Percentiles rank a stretch among this genome's conserved stretches.
Evolutionary conservation across 2,888 invertebrate genomes (phyloP).

Genomic region (Thereva unica): DNA sequence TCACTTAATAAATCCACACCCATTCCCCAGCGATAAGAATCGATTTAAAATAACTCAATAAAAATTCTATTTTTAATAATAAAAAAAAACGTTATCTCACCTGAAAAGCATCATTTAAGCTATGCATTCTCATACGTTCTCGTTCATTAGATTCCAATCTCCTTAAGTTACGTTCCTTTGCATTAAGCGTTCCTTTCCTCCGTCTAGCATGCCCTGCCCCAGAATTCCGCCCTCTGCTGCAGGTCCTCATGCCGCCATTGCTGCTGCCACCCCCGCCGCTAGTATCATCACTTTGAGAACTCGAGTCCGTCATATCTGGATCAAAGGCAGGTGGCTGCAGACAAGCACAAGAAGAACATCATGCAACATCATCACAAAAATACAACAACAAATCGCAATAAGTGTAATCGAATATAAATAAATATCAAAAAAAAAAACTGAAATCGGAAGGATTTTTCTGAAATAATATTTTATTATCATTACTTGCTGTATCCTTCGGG

Average conservation of each 20-base stretch:
- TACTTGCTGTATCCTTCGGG: constrained; percentile 29
- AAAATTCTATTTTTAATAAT: not conserved
- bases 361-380: too few relatives aligned
- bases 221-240: constrained; percentile 37
- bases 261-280: constrained; percentile 53
- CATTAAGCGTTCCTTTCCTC: constrained; percentile 76
- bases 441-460: not conserved
- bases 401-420: not conserved
- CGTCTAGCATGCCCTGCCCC: constrained; percentile 59
- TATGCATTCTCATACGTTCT: constrained; percentile 91
- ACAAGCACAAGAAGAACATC: not conserved
- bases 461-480: constrained; percentile 4
- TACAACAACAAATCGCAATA: not conserved
- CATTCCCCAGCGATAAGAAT: not conserved
- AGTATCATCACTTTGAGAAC: constrained; percentile 58
- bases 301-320: constrained; percentile 58
- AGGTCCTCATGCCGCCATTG: constrained; percentile 39
- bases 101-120: constrained; percentile 88
- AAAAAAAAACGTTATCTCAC: constrained; percentile 56
- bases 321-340: constrained; percentile 45
- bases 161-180: constrained; percentile 82
- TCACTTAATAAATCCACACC: too few relatives aligned
- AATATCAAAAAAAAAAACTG: not conserved
- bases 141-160: constrained; percentile 89
- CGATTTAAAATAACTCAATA: not conserved